phyloP scores from a whole-genome alignment of 2,888 invertebrate genomes.

The Agrotis puta region DNA sequence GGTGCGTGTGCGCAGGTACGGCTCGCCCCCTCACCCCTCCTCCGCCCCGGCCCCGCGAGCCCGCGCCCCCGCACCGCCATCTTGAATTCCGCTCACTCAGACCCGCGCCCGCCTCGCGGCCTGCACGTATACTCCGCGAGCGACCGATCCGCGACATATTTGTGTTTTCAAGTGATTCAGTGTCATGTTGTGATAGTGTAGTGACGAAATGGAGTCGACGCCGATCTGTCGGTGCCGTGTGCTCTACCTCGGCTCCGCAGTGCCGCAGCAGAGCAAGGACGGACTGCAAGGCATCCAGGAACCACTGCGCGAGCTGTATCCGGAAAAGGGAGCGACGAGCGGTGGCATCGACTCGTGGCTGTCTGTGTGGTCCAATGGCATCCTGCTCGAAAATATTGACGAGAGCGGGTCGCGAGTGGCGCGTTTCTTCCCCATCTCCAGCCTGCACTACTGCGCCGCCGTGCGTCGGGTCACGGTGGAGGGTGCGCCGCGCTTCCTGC shows the following conservation, averaged over 20 bases:
- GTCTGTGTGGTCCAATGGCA: slow-evolving; percentile 99
- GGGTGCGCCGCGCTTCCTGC: slow-evolving; percentile 96
- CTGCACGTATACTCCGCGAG: slow-evolving; percentile 79
- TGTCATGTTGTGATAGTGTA: slow-evolving; percentile 89
- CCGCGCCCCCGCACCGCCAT: slow-evolving; percentile 75
- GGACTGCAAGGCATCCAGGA: slow-evolving; percentile 99
- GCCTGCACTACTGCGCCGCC: slow-evolving; percentile 98
- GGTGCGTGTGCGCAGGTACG: slow-evolving; percentile 87
- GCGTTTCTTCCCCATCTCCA: slow-evolving; percentile 98
- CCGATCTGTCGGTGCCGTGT: slow-evolving; percentile 99
- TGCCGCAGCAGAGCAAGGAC: slow-evolving; percentile 99
- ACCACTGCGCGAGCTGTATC: slow-evolving; percentile 98
- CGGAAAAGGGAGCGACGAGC: slow-evolving; percentile 97
- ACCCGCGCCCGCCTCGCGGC: slow-evolving; percentile 88
- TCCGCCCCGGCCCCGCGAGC: slow-evolving; percentile 48
- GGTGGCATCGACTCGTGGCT: slow-evolving; percentile 99
- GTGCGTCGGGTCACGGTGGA: slow-evolving; percentile 96
- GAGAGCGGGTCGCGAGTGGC: slow-evolving; percentile 98
- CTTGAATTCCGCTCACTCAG: slow-evolving; percentile 90
- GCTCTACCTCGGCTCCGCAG: slow-evolving; percentile 98
- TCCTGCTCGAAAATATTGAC: slow-evolving; percentile 98
- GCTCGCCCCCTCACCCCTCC: slow-evolving; percentile 62
- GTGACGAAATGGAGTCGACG: slow-evolving; percentile 93
- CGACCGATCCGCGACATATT: slow-evolving; percentile 69
- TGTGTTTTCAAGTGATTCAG: slow-evolving; percentile 82